phyloP scores from a whole-genome alignment of 2,797 vertebrate species.

The Aeoliscus strigatus region DNA sequence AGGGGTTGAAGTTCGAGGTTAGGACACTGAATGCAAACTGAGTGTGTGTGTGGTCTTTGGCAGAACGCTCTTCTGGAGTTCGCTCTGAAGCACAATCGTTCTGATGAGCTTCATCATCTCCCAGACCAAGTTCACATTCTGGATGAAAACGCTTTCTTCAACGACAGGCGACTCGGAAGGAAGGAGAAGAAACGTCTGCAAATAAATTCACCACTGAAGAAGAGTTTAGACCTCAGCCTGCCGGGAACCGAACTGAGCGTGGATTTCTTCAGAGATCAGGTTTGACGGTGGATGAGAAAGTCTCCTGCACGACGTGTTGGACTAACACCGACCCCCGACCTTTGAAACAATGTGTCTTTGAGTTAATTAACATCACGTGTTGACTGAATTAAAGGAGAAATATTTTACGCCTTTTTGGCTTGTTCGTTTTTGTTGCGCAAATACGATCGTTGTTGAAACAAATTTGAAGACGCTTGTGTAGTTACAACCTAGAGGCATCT shows the following conservation, averaged over 20 bases:
- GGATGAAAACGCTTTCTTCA: constrained; percentile 77
- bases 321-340: constrained; percentile 3
- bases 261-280: constrained; percentile 80
- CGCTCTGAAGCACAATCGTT: constrained; percentile 49
- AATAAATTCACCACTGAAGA: constrained; percentile 52
- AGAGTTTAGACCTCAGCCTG: constrained; percentile 71
- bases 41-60: constrained; percentile 3
- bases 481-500: too few relatives aligned
- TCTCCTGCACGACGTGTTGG: constrained; percentile 5
- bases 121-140: constrained; percentile 72
- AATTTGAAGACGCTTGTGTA: too few relatives aligned
- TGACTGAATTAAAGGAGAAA: too few relatives aligned
- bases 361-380: too few relatives aligned
- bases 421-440: too few relatives aligned
- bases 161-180: constrained; percentile 74
- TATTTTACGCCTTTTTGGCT: too few relatives aligned
- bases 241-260: constrained; percentile 73
- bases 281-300: constrained; percentile 25
- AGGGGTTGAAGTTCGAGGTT: too few relatives aligned
- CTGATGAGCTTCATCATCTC: constrained; percentile 67
- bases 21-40: too few relatives aligned
- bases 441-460: too few relatives aligned
- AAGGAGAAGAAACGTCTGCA: constrained; percentile 70
- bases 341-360: not conserved
- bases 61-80: constrained; percentile 77